Conservation (phyloP, 2,113 vertebrate genomes). For the Dolichotis patagonum region DNA sequence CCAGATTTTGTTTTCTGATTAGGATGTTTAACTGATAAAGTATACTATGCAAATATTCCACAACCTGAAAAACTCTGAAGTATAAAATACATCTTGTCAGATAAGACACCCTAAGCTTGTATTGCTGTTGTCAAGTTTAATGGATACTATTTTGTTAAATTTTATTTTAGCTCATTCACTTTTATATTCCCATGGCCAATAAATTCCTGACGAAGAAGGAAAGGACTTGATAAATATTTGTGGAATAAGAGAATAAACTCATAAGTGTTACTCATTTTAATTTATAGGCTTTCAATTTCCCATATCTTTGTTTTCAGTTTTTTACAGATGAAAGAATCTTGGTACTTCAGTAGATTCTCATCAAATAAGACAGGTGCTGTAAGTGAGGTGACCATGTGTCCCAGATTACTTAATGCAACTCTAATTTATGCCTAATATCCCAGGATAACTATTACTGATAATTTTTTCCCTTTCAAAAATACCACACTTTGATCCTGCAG, state of each 20-base stretch:
- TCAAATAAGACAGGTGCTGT: background rate
- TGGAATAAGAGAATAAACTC: conserved; percentile 30
- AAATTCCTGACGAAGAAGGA: conserved; percentile 32
- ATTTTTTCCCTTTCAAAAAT: background rate
- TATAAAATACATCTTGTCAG: background rate
- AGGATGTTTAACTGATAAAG: background rate
- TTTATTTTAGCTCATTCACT: background rate
- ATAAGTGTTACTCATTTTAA: background rate
- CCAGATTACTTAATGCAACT: background rate
- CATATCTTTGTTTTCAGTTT: background rate
- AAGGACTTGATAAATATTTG: conserved; percentile 19
- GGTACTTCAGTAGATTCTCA: conserved; percentile 5
- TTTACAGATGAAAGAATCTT: background rate
- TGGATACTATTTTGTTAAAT: background rate
- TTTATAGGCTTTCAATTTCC: conserved; percentile 8
- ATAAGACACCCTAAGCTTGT: background rate
- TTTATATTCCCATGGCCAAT: background rate
- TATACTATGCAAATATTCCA: background rate
- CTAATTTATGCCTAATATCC: background rate
- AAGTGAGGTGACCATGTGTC: background rate
- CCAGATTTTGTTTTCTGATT: background rate
- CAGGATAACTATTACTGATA: background rate
- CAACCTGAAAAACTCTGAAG: background rate
- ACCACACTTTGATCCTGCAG: background rate
- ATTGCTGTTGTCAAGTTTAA: background rate